Percentiles rank a stretch among this genome's conserved stretches.
Evolutionary conservation across 2,113 vertebrate species (phyloP).

Genomic region (Odontesthes bonariensis): DNA sequence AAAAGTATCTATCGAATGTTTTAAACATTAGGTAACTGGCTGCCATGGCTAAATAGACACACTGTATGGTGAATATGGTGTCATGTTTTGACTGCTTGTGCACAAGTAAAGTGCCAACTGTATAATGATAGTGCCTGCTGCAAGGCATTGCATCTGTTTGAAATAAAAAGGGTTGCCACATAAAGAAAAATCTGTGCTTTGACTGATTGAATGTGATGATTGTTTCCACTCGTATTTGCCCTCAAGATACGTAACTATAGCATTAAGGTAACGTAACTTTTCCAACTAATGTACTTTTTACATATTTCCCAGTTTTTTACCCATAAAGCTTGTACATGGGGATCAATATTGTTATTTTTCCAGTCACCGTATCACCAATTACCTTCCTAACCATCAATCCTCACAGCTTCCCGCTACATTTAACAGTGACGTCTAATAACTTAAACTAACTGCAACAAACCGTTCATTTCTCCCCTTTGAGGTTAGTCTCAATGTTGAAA

Average conservation of each 20-base stretch:
- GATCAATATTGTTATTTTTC: slow-evolving; percentile 28
- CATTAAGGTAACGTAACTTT: slow-evolving; percentile 44
- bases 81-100: slow-evolving; percentile 2
- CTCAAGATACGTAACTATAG: slow-evolving; percentile 29
- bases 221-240: slow-evolving; percentile 58
- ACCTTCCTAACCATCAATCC: slow-evolving; percentile 44
- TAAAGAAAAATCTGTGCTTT: slow-evolving; percentile 42
- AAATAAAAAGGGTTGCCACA: slow-evolving; percentile 53
- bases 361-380: slow-evolving; percentile 48
- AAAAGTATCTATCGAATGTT: slow-evolving; percentile 16
- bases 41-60: slow-evolving; percentile 21
- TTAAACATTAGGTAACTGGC: slow-evolving; percentile 15
- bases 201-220: slow-evolving; percentile 58
- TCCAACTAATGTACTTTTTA: slow-evolving; percentile 16
- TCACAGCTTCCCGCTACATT: slow-evolving; percentile 46
- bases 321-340: slow-evolving; percentile 2
- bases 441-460: slow-evolving; percentile 72
- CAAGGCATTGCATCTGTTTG: slow-evolving; percentile 41
- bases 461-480: slow-evolving; percentile 72
- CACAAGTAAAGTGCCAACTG: slow-evolving; percentile 27
- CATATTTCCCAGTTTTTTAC: background rate
- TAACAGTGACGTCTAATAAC: slow-evolving; percentile 56
- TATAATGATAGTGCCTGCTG: slow-evolving; percentile 1
- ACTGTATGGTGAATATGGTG: background rate
- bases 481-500: slow-evolving; percentile 73